Evolutionary conservation across 2,113 vertebrate species (phyloP), one percentile per base, ranked within the genome.

Genomic region (Calcarius ornatus): DNA sequence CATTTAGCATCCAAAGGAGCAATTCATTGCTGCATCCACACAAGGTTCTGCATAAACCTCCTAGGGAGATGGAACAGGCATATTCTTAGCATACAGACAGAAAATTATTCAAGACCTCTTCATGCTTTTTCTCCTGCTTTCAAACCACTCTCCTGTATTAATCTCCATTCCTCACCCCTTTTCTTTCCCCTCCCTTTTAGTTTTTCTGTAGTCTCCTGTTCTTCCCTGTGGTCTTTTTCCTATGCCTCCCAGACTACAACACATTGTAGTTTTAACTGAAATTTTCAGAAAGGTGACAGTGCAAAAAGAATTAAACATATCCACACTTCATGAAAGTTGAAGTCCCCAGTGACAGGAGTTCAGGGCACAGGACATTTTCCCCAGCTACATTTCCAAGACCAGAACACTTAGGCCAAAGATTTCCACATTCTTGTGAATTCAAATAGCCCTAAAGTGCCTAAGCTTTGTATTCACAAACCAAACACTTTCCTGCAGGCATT

Each of bases 1-100:
- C 57, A 90, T 56, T 95, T 88, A 90, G 50, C 54, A 71, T 81
- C 86, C 51, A 72, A 84, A 94, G 60, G n/a, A 83, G 71, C 68
- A 42, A 90, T 94, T 95, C 48, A 84, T n/a, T 86, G 51, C 70
- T 76, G 71, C 17, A 90, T 81, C 61, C 78, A 75, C 57, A 81
- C 56, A 87, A 64, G 43, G 80, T 42, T 90, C 69, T 88, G 71
- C 35, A 86, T 65, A 88, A 77, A 79, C 25, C 48, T 56, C 71
- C 86, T 33, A 57, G 60, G 50, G 69, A 95, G 79, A 51, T 3
- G 7, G 60, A 95, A 83, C 31, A 68, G 63, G 31, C 24, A 1
- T 66, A 70, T 70, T 93, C 90, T 75, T 83, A 92, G 48, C 92
- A 77, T 51, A 91, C 16, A 88, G 70, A 80, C 6, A 72, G 48